Conservation (phyloP, 2,113 vertebrate genomes). For the Centrocercus urophasianus region DNA sequence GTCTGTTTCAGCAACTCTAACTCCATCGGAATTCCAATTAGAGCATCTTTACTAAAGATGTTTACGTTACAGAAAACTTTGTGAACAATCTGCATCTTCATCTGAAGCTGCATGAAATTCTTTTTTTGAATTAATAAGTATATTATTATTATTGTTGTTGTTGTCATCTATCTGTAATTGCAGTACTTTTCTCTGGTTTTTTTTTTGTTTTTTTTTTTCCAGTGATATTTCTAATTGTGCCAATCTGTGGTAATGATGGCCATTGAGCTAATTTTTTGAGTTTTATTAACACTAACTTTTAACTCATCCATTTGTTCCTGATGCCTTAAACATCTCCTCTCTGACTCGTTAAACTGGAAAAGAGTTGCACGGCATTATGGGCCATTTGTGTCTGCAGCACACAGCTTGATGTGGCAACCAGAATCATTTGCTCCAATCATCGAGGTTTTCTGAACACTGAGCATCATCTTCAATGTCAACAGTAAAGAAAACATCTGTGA, state of each 20-base stretch:
- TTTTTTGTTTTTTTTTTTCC: conserved; percentile 38
- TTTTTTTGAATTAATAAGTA: background rate
- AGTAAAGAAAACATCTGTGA: background rate
- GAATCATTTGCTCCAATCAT: background rate
- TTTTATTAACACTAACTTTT: conserved; percentile 60
- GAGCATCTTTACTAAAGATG: background rate
- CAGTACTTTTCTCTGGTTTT: background rate
- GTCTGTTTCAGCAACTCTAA: conserved; percentile 19
- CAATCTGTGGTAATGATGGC: conserved; percentile 23
- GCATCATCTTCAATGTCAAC: background rate
- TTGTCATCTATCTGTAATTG: background rate
- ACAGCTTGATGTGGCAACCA: background rate
- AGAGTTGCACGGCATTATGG: conserved; percentile 12
- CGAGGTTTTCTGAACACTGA: background rate
- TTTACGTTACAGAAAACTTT: background rate
- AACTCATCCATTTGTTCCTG: conserved; percentile 55
- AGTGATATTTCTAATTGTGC: conserved; percentile 1
- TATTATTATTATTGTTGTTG: background rate
- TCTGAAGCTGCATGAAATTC: background rate
- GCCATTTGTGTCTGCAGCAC: conserved; percentile 1
- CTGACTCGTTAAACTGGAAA: conserved; percentile 32
- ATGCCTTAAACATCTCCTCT: conserved; percentile 43
- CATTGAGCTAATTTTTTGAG: conserved; percentile 47
- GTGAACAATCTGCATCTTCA: background rate
- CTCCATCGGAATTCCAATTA: conserved; percentile 38